Evolutionary conservation across 2,797 vertebrate genomes (phyloP), one percentile per base, ranked within the genome.

Genomic region (Monodelphis domestica): DNA sequence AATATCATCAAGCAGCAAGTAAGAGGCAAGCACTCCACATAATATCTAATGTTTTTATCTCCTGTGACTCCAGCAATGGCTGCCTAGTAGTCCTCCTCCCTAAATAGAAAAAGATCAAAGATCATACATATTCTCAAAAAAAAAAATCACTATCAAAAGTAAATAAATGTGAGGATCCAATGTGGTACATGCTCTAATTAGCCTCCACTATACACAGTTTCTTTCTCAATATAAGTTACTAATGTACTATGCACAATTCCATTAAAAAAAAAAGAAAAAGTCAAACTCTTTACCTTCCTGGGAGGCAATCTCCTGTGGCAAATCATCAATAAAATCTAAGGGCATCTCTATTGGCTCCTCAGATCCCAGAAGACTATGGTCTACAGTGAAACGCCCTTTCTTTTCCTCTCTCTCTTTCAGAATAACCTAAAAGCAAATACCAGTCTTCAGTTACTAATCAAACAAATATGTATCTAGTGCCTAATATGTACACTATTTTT

Each of bases 321-420:
- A 98, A 94, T 99, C 99, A 95, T 99, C 98, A 50, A 98, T 98
- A 95, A 99, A 99, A 93, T 98, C 98, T 89, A 99, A 96, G 96
- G 98, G 98, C 63, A 98, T 98, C 0, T 99, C 99, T 33, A 98
- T 98, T 7, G 98, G 99, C 57, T 99, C 99, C 7, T 99, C 99
- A 59, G 98, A 98, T 70, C 98, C 98, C 92, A 99, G 91, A 93
- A 99, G 97, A 95, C 95, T 98, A 54, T 98, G 99, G 90, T 99
- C 99, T 91, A 98, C 98, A 90, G 98, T 98, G 1, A 98, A 96
- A 97, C 99, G 99, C 0, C 99, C 99, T 97, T 99, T 99, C 98
- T 99, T 99, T 94, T 99, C 99, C 97, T 99, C 99, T 93, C 99
- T 99, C 97, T 99, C 99, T 97, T 99, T 99, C 97, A 99, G 98